Base-by-base conservation (phyloP, 1,140 invertebrate species). In the Diuraphis noxia region DNA sequence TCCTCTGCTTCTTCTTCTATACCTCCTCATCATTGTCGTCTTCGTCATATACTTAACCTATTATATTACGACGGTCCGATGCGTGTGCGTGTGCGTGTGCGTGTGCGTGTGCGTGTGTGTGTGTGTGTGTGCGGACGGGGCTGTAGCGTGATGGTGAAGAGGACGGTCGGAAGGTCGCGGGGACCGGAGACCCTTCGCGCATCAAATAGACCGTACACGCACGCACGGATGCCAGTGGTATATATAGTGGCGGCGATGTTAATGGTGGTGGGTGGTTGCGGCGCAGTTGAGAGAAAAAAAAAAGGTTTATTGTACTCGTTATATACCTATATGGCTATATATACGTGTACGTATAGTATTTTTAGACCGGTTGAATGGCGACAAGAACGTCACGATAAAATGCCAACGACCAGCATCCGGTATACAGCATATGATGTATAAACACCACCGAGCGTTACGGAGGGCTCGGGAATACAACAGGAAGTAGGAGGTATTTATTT, bases 331-430 rank as follows among this genome's bases (percentile, higher is more conserved):
- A n/a, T n/a, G n/a, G n/a, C n/a, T n/a, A n/a, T n/a, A n/a, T n/a
- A 30, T 25, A 84, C 25, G 40, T 17, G 13, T 2, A 43, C 21
- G 30, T 13, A 49, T 43, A 90, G n/a, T 91, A 91, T 81, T 81
- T 91, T 91, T 52, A 52, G 89, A 91, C 77, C 89, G 89, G 89
- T 91, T 91, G 72, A 91, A 91, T 81, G 89, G 89, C 89, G 77
- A 91, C 89, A 91, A 82, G 81, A 90, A 90, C 88, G 88, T 81
- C 89, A 91, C 77, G 34, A 90, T 90, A 90, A 91, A 91, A 91
- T 79, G 89, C 72, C 89, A 90, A 90, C 89, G 41, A 79, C 89
- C 89, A 91, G 89, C 89, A 91, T 91, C 89, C 89, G 89, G 88
- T 90, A 46, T 79, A n/a, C n/a, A 7, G 56, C 88, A 36, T 40